Conservation (phyloP, 2,888 invertebrate genomes). For the Drosophila infuscata region DNA sequence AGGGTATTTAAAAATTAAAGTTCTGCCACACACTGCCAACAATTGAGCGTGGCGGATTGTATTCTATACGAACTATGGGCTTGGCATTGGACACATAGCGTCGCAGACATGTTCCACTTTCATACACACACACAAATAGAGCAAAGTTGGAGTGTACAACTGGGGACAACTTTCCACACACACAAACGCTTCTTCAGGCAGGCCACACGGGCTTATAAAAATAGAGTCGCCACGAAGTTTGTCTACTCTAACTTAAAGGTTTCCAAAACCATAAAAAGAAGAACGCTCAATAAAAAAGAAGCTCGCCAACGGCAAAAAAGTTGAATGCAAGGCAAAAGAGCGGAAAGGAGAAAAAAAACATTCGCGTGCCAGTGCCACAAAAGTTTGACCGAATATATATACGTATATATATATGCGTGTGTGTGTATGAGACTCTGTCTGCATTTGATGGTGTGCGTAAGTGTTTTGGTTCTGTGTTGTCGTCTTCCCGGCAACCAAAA, state of each 20-base stretch:
- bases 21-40: slow-evolving; percentile 40
- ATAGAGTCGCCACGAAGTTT: slow-evolving; percentile 23
- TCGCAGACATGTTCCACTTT: slow-evolving; percentile 72
- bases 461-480: slow-evolving; percentile 19
- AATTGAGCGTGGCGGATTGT: slow-evolving; percentile 38
- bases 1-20: slow-evolving; percentile 10
- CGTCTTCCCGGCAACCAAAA: slow-evolving; percentile 52
- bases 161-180: slow-evolving; percentile 64
- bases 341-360: slow-evolving; percentile 8
- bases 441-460: slow-evolving; percentile 15
- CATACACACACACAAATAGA: slow-evolving; percentile 15
- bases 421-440: slow-evolving; percentile 12
- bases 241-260: slow-evolving; percentile 36
- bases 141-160: slow-evolving; percentile 58
- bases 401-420: not conserved
- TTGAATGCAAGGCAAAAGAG: slow-evolving; percentile 32
- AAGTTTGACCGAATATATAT: slow-evolving; percentile 40
- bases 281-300: slow-evolving; percentile 27
- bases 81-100: slow-evolving; percentile 48
- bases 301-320: slow-evolving; percentile 21
- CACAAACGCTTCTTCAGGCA: slow-evolving; percentile 48
- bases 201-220: slow-evolving; percentile 18
- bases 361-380: slow-evolving; percentile 65
- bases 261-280: slow-evolving; percentile 26
- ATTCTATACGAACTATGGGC: slow-evolving; percentile 50